These are phyloP conservation scores for Phytoseiulus persimilis DNA, from an alignment of 2,888 invertebrate species.

Conservation along the genomic window DNA sequence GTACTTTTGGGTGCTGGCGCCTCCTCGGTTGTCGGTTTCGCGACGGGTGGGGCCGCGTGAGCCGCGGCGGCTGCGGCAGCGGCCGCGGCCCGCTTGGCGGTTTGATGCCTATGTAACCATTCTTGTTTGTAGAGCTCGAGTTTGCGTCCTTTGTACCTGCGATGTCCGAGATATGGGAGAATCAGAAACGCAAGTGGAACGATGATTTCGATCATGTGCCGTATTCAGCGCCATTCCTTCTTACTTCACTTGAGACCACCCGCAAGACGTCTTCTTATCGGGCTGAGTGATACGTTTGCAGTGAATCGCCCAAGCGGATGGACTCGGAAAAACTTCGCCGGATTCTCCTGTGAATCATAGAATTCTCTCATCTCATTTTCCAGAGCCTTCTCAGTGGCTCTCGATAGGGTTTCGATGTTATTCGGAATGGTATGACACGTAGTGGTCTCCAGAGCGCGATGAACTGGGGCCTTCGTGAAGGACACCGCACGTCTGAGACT, in stretches of 20 bases:
- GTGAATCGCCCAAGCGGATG: constrained; percentile 85
- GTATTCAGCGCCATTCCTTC: neutral
- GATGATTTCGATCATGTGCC: too few species aligned
- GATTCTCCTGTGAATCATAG: constrained; percentile 58
- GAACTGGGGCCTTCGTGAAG: too few species aligned
- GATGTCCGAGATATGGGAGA: constrained; percentile 48
- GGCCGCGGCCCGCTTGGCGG: constrained; percentile 21
- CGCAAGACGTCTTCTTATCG: constrained; percentile 81
- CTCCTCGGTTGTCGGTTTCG: neutral
- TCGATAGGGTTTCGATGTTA: too few species aligned
- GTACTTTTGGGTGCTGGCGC: neutral
- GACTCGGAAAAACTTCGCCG: constrained; percentile 74
- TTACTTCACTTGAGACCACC: constrained; percentile 65
- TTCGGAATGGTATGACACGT: too few species aligned
- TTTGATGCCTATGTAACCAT: constrained; percentile 61
- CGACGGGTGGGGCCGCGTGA: neutral
- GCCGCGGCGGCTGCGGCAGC: neutral
- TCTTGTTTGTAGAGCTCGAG: constrained; percentile 77
- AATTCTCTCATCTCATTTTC: neutral
- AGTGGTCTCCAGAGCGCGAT: too few species aligned
- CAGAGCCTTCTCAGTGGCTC: too few species aligned
- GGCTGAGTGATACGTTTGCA: constrained; percentile 84
- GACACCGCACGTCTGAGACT: too few species aligned
- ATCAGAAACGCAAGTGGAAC: constrained; percentile 30
- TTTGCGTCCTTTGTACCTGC: constrained; percentile 68